Percentiles rank a stretch among this genome's conserved stretches.
Conservation (phyloP, 2,888 invertebrate genomes). For the Chrysolina oricalcia region DNA sequence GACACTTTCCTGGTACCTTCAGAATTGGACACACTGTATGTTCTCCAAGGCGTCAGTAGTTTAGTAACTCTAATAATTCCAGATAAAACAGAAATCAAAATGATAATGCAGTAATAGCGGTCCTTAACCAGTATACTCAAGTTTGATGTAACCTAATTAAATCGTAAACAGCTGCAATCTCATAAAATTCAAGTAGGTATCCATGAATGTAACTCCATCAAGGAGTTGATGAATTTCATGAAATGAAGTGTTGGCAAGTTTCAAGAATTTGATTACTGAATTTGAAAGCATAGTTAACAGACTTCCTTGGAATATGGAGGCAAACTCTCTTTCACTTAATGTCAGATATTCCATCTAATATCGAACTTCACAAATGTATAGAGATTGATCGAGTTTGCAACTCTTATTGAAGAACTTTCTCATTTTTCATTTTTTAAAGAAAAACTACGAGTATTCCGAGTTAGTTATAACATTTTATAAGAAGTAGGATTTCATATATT, state of each 20-base stretch:
- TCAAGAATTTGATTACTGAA: neutral
- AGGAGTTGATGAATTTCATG: neutral
- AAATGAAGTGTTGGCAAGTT: constrained; percentile 8
- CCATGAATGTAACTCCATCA: neutral
- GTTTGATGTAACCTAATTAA: neutral
- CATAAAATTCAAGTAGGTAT: constrained; percentile 1
- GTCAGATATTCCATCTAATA: neutral
- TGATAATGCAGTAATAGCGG: neutral
- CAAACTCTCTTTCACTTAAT: neutral
- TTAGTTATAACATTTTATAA: too few species aligned
- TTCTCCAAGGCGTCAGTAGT: too few species aligned
- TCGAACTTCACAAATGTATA: neutral
- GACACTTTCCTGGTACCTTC: too few species aligned
- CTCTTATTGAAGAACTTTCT: neutral
- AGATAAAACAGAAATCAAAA: too few species aligned
- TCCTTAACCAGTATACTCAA: neutral
- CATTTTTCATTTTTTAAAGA: too few species aligned
- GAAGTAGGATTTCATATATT: too few species aligned
- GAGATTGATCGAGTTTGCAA: neutral
- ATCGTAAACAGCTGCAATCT: neutral
- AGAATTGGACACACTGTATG: too few species aligned
- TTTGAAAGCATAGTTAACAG: constrained; percentile 13
- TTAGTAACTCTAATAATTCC: too few species aligned
- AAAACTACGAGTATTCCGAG: too few species aligned
- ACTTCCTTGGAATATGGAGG: neutral